A percentile compares a stretch with the other conserved stretches of the same genome.
Evolutionary conservation across 2,113 vertebrate genomes (phyloP).

Genomic region (Xiphophorus hellerii): DNA sequence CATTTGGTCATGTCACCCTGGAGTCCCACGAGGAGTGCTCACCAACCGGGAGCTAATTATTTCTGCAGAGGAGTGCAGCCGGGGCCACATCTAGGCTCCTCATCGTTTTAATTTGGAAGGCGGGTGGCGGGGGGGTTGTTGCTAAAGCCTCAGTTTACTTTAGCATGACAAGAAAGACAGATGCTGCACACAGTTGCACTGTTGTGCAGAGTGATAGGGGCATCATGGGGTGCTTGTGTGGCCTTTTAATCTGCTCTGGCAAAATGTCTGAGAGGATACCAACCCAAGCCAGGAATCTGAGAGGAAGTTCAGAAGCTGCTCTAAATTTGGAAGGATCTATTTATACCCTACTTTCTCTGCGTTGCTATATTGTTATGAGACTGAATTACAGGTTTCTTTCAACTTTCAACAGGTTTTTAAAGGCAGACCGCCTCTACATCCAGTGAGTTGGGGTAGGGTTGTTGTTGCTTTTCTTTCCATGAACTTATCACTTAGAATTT

Average conservation of each 20-base stretch:
- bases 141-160: conserved; percentile 52
- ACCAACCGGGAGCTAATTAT: conserved; percentile 76
- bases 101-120: conserved; percentile 44
- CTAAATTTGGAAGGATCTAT: conserved; percentile 73
- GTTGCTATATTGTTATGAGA: conserved; percentile 55
- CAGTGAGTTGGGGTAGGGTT: not conserved
- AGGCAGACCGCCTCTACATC: conserved; percentile 3
- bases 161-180: conserved; percentile 53
- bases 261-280: conserved; percentile 62
- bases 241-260: conserved; percentile 51
- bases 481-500: not conserved
- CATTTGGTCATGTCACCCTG: conserved; percentile 67
- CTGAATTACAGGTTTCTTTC: conserved; percentile 26
- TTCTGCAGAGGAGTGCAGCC: conserved; percentile 65
- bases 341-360: conserved; percentile 38
- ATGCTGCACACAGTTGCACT: conserved; percentile 57
- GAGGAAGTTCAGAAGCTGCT: conserved; percentile 68
- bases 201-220: conserved; percentile 59
- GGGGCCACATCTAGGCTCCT: conserved; percentile 59
- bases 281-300: conserved; percentile 56
- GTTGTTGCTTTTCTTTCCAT: conserved; percentile 41
- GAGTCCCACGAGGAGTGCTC: conserved; percentile 59
- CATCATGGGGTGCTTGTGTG: conserved; percentile 36
- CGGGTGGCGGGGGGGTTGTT: not conserved
- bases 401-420: conserved; percentile 25